Base-by-base conservation (phyloP, 2,113 vertebrate species). In the Hypocryptadius cinnamomeus region DNA sequence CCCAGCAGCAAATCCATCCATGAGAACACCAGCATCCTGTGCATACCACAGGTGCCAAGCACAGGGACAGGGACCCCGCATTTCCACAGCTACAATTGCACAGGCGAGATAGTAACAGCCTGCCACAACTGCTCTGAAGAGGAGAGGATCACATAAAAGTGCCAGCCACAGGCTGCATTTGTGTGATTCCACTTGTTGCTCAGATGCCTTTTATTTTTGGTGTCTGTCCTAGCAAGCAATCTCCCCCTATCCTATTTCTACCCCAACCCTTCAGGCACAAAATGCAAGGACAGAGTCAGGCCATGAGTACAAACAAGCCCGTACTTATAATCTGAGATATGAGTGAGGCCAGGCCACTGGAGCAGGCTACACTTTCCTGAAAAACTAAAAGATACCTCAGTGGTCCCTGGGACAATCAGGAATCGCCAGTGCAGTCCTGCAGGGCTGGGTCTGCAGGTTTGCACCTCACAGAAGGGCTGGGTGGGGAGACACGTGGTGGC, bases 121-220 rank as follows among this genome's bases (percentile, higher is more conserved):
- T 92, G 53, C 44, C 78, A 72, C 37, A 37, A 44, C 44, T 5
- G 42, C 69, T 37, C 73, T 31, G 30, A 72, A 61, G 45, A 70
- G 63, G 68, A 85, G 79, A 91, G 89, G 70, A 69, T 57, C 83
- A 54, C 64, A 73, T 31, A 50, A 77, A 89, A 87, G 31, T 13
- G 3, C 33, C 64, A 57, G 74, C 16, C 33, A 11, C 54, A 68
- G 71, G 0, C 31, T 56, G 42, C 14, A 42, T 57, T 51, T 42
- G 1, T 66, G 84, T 80, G 60, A 66, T 84, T 94, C 61, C 73
- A 66, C 54, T 92, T 92, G 84, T 77, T 89, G 64, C 66, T 87
- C 7, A 6, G 63, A 91, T 45, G 78, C 31, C 53, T 95, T 91
- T 92, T 95, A 92, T 96, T 94, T 95, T 91, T 94, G 95, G 89